A percentile compares a stretch with the other conserved stretches of the same genome.
These are phyloP conservation scores for Mimachlamys varia DNA, from an alignment of 2,888 invertebrate genomes.

Conservation along the genomic window DNA sequence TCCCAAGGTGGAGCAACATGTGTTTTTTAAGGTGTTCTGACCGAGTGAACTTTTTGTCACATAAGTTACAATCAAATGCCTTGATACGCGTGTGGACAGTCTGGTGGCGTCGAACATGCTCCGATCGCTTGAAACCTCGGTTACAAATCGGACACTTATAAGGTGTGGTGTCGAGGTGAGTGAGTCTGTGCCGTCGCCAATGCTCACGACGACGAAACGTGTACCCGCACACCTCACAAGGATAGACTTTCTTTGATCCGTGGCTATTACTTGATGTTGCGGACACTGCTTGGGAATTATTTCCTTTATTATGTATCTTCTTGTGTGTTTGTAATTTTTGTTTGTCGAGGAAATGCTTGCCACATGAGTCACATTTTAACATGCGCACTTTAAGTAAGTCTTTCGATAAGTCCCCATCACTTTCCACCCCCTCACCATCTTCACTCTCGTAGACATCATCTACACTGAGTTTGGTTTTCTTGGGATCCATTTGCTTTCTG, in stretches of 20 bases:
- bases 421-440: conserved; percentile 37
- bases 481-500: conserved; percentile 18
- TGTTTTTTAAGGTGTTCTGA: conserved; percentile 65
- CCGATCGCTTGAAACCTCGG: conserved; percentile 61
- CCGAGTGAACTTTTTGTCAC: conserved; percentile 60
- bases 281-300: background rate
- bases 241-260: conserved; percentile 49
- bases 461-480: conserved; percentile 47
- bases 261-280: background rate
- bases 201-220: conserved; percentile 62
- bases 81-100: conserved; percentile 62
- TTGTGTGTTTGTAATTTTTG: conserved; percentile 45
- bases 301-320: conserved; percentile 39
- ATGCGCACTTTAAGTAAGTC: conserved; percentile 51
- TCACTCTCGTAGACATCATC: conserved; percentile 52
- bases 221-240: conserved; percentile 62
- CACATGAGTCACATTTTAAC: conserved; percentile 52
- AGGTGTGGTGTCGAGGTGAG: conserved; percentile 60
- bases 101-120: conserved; percentile 65
- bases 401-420: conserved; percentile 42
- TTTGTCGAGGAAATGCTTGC: conserved; percentile 52
- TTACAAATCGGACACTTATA: conserved; percentile 60
- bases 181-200: conserved; percentile 60
- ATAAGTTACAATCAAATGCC: conserved; percentile 61
- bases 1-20: conserved; percentile 60